Evolutionary conservation across 2,888 invertebrate species (phyloP).

Genomic region (Lasiommata megera): DNA sequence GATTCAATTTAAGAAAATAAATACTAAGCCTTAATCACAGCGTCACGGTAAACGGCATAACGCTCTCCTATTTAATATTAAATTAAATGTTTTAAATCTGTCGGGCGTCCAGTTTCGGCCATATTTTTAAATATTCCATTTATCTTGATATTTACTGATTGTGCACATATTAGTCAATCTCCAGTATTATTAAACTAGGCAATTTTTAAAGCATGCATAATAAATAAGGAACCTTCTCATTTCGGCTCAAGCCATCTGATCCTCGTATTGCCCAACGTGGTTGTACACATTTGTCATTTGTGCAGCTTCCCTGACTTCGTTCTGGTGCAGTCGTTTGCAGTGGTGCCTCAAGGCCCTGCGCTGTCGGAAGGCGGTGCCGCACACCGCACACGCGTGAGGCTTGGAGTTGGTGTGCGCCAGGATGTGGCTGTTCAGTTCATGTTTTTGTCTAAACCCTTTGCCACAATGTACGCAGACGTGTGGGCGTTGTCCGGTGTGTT

Average conservation of each 20-base stretch:
- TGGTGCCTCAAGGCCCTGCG: slow-evolving; percentile 62
- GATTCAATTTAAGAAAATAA: too few species aligned
- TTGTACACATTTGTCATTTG: slow-evolving; percentile 14
- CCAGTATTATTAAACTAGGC: too few species aligned
- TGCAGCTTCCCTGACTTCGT: slow-evolving; percentile 28
- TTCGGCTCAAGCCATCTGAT: background rate
- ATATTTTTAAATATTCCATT: too few species aligned
- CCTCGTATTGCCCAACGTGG: slow-evolving; percentile 27
- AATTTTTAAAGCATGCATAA: too few species aligned
- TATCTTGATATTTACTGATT: too few species aligned
- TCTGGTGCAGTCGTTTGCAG: slow-evolving; percentile 65
- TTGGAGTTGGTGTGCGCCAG: slow-evolving; percentile 77
- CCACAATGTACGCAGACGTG: slow-evolving; percentile 81
- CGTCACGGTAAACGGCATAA: too few species aligned
- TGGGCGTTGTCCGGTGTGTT: slow-evolving; percentile 83
- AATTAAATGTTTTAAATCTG: too few species aligned
- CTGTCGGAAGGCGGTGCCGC: slow-evolving; percentile 81
- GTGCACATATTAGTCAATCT: too few species aligned
- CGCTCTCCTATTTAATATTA: too few species aligned
- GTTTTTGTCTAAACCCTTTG: slow-evolving; percentile 79
- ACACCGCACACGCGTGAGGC: slow-evolving; percentile 78
- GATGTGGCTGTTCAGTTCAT: slow-evolving; percentile 79
- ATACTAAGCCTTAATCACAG: too few species aligned
- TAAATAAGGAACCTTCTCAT: too few species aligned
- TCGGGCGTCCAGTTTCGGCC: too few species aligned